Percentiles rank a stretch among this genome's conserved stretches.
phyloP scores from a whole-genome alignment of 2,888 invertebrate species.

The Cerastoderma edule region DNA sequence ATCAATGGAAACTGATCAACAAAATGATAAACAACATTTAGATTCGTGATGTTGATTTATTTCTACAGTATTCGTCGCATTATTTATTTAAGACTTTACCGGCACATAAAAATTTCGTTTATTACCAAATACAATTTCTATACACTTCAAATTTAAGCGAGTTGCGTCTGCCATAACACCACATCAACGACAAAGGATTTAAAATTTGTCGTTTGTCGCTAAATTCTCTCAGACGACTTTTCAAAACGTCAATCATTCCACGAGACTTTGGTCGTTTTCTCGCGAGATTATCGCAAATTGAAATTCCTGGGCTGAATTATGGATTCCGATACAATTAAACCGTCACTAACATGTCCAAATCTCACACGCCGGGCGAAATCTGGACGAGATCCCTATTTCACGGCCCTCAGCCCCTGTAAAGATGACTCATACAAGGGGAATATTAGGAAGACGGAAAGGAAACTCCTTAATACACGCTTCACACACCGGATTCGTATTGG shows the following conservation, averaged over 20 bases:
- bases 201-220: conserved; percentile 15
- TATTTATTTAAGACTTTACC: no score
- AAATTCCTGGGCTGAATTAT: conserved; percentile 28
- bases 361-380: conserved; percentile 15
- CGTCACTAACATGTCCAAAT: conserved; percentile 9
- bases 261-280: conserved; percentile 21
- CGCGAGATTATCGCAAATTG: conserved; percentile 31
- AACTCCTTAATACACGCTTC: no score
- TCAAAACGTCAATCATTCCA: conserved; percentile 30
- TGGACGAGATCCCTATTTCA: conserved; percentile 19
- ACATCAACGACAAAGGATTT: not conserved
- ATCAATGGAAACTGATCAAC: no score
- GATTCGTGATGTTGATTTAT: no score
- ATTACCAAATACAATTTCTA: no score
- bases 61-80: no score
- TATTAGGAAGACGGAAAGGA: no score
- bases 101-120: no score
- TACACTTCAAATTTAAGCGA: no score
- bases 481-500: no score
- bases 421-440: conserved; percentile 20
- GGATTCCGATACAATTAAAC: conserved; percentile 21
- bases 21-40: no score
- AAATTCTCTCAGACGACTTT: conserved; percentile 26
- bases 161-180: no score
- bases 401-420: not conserved